These are phyloP conservation scores for Dicranocentrus wangi DNA, from an alignment of 2,888 invertebrate genomes.

Conservation along the genomic window DNA sequence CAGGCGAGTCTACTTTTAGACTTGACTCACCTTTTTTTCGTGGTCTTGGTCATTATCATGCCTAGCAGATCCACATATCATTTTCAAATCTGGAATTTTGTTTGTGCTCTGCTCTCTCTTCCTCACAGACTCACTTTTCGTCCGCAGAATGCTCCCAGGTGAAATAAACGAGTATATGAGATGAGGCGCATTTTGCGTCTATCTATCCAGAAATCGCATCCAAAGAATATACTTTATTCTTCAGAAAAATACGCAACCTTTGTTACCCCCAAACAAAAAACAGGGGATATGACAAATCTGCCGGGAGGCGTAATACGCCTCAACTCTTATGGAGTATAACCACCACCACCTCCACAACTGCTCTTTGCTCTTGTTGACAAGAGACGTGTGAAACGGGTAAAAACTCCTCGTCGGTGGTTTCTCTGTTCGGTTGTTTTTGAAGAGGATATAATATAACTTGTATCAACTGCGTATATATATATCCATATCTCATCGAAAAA, in stretches of 20 bases:
- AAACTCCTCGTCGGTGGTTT: constrained; percentile 57
- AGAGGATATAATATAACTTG: constrained; percentile 24
- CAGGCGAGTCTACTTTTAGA: constrained; percentile 23
- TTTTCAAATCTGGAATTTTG: constrained; percentile 35
- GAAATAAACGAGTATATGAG: too few relatives aligned
- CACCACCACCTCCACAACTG: constrained; percentile 4
- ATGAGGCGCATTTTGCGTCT: too few relatives aligned
- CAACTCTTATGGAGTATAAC: too few relatives aligned
- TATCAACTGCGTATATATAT: neutral
- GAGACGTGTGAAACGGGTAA: constrained; percentile 54
- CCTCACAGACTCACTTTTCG: too few relatives aligned
- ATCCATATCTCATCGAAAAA: neutral
- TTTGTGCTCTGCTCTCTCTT: too few relatives aligned
- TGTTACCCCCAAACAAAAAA: too few relatives aligned
- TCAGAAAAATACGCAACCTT: too few relatives aligned
- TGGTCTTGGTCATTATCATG: constrained; percentile 30
- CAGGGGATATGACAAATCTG: too few relatives aligned
- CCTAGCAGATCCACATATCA: constrained; percentile 21
- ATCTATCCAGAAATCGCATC: too few relatives aligned
- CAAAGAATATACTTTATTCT: too few relatives aligned
- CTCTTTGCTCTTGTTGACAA: constrained; percentile 39
- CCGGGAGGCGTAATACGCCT: too few relatives aligned
- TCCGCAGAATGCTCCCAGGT: too few relatives aligned
- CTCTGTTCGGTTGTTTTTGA: constrained; percentile 44
- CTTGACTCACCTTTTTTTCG: constrained; percentile 11